Percentiles rank a stretch among this genome's conserved stretches.
These are phyloP conservation scores for Thecocarcelia acutangulata DNA, from an alignment of 2,888 invertebrate genomes.

Conservation along the genomic window DNA sequence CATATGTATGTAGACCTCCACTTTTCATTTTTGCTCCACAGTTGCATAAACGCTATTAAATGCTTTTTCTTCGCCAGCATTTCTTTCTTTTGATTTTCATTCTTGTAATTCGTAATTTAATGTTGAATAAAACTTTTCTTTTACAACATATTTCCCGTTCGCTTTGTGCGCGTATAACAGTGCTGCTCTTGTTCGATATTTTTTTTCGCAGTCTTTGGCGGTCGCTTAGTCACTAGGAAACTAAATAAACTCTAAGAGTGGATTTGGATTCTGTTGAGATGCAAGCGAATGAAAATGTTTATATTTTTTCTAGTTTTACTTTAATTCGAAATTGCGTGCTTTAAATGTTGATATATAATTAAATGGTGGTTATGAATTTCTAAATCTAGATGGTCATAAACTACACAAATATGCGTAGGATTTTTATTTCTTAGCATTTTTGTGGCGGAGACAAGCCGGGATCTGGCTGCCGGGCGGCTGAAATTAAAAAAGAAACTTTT, in stretches of 20 bases:
- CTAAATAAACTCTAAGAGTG: not conserved
- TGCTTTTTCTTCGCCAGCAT: not conserved
- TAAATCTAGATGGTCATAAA: conserved; percentile 53
- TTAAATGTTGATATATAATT: conserved; percentile 55
- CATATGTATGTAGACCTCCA: too few species aligned
- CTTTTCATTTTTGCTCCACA: not conserved
- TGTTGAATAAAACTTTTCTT: conserved; percentile 13
- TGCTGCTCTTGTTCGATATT: not conserved
- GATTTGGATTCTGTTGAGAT: not conserved
- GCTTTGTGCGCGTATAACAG: conserved; percentile 9
- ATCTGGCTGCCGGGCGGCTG: conserved; percentile 20
- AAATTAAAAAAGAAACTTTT: conserved; percentile 23
- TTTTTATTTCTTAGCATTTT: conserved; percentile 27
- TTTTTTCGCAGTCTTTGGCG: conserved; percentile 8
- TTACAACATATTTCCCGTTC: not conserved
- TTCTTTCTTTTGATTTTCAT: conserved; percentile 29
- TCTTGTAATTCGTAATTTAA: conserved; percentile 16
- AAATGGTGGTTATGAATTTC: conserved; percentile 55
- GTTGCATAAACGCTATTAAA: conserved; percentile 14
- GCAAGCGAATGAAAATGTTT: conserved; percentile 34
- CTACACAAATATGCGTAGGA: conserved; percentile 56
- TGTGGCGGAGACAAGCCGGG: conserved; percentile 3
- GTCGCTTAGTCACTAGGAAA: conserved; percentile 12
- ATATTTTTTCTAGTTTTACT: conserved; percentile 21
- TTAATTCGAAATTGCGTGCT: conserved; percentile 54